Percentiles rank a stretch among this genome's conserved stretches.
Conservation (phyloP, 2,113 vertebrate genomes). For the Cariama cristata region DNA sequence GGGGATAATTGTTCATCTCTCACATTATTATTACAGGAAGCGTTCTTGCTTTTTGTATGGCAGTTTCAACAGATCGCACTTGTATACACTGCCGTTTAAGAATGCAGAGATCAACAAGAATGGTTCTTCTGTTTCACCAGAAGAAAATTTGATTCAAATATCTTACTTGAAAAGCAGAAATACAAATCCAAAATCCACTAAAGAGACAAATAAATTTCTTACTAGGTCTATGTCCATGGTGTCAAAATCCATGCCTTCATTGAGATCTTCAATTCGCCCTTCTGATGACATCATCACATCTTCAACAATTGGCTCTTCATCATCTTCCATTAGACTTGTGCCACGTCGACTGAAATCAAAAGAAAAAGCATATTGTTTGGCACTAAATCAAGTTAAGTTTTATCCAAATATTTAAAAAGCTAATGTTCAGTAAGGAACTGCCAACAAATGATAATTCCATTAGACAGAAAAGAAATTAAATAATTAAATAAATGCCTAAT, state of each 20-base stretch:
- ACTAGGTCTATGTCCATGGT: conserved; percentile 99
- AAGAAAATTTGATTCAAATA: not conserved
- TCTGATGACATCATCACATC: conserved; percentile 99
- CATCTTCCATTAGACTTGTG: conserved; percentile 98
- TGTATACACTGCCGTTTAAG: not conserved
- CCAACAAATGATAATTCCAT: conserved; percentile 15
- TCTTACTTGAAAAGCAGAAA: not conserved
- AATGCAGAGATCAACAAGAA: not conserved
- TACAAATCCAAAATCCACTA: not conserved
- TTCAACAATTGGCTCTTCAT: conserved; percentile 99
- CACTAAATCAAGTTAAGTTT: not conserved
- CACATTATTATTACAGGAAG: not conserved
- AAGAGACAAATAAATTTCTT: conserved; percentile 54
- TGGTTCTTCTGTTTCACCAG: not conserved
- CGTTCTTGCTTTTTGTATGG: not conserved
- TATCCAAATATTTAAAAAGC: not conserved
- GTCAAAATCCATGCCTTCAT: conserved; percentile 99
- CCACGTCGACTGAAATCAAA: conserved; percentile 88
- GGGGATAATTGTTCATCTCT: not conserved
- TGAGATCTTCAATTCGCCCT: conserved; percentile 97
- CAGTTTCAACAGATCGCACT: not conserved
- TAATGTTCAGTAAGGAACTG: not conserved
- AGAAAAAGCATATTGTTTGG: not conserved
- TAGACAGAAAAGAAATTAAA: not conserved
- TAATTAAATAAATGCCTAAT: not conserved